phyloP scores from a whole-genome alignment of 2,113 vertebrate genomes.

The Prunella fulvescens region DNA sequence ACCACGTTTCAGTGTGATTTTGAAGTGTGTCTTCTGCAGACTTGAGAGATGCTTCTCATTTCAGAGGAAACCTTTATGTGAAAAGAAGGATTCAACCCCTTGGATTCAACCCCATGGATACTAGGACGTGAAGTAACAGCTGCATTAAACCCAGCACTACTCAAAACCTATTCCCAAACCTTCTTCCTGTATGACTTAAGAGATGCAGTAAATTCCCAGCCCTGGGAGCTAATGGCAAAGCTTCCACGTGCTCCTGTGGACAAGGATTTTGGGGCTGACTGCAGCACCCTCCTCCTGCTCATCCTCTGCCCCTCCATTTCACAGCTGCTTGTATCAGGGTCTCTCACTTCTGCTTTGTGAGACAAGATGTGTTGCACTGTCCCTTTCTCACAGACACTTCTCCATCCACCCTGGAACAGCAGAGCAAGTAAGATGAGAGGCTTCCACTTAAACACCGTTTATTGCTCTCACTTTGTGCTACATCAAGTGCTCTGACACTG shows the following conservation, averaged over 20 bases:
- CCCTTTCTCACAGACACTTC: background rate
- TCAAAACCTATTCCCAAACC: background rate
- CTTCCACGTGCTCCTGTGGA: rapidly evolving
- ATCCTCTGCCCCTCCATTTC: background rate
- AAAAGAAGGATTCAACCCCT: background rate
- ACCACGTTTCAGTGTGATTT: background rate
- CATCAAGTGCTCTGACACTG: rapidly evolving
- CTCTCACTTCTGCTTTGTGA: background rate
- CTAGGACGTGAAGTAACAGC: background rate
- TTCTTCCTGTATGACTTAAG: background rate
- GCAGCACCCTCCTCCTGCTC: background rate
- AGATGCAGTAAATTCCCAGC: background rate
- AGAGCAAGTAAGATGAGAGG: background rate
- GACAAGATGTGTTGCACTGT: background rate
- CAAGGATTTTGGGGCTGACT: background rate
- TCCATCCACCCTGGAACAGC: background rate
- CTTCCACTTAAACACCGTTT: background rate
- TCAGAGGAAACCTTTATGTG: background rate
- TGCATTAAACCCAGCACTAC: background rate
- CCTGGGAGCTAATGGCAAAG: background rate
- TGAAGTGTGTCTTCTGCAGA: background rate
- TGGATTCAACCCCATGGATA: background rate
- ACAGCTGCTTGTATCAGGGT: background rate
- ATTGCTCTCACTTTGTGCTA: background rate
- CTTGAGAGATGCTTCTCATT: background rate